Percentiles rank a stretch among this genome's conserved stretches.
These are phyloP conservation scores for Valencia hispanica DNA, from an alignment of 2,797 vertebrate genomes.

Conservation along the genomic window DNA sequence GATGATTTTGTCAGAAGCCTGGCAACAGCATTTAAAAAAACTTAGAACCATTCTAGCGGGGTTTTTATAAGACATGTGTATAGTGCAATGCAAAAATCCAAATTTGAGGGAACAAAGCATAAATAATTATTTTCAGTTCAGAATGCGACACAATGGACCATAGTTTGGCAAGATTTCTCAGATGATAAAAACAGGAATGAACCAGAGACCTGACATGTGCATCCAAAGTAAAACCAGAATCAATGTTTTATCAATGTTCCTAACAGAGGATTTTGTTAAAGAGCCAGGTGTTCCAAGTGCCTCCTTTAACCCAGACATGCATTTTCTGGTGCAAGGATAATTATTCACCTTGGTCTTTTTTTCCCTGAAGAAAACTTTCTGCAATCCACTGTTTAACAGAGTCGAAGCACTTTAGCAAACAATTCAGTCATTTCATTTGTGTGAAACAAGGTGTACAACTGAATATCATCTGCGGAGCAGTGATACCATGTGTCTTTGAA, in stretches of 20 bases:
- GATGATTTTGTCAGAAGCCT: neutral
- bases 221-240: too few species aligned
- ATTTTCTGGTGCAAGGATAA: neutral
- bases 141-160: neutral
- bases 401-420: neutral
- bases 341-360: neutral
- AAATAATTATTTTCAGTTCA: neutral
- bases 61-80: neutral
- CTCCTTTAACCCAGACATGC: neutral
- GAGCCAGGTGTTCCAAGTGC: neutral
- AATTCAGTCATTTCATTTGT: neutral
- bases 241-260: neutral
- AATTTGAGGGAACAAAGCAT: neutral
- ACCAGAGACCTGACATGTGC: too few species aligned
- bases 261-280: neutral
- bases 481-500: too few species aligned
- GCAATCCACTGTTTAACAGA: neutral
- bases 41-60: neutral
- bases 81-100: neutral
- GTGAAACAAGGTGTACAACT: neutral
- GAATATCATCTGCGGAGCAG: neutral
- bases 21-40: neutral
- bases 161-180: too few species aligned
- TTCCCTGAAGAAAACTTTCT: neutral
- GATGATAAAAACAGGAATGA: too few species aligned